A percentile compares a stretch with the other conserved stretches of the same genome.
These are phyloP conservation scores for Nibea albiflora DNA, from an alignment of 2,113 vertebrate species.

Conservation along the genomic window DNA sequence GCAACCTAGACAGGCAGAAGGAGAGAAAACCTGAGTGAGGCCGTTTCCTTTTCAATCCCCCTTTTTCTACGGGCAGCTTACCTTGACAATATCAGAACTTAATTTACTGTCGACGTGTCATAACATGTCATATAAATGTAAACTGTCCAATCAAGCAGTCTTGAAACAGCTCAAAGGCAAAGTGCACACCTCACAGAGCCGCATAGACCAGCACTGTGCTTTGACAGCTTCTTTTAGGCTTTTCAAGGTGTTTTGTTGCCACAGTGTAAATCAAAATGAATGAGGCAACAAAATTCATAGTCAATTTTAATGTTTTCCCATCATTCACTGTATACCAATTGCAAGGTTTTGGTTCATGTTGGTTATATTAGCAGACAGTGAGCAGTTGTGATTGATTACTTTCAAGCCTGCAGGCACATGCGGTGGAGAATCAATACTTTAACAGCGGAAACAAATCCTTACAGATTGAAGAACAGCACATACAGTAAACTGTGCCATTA, in stretches of 20 bases:
- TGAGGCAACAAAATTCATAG: not conserved
- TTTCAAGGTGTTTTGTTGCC: not conserved
- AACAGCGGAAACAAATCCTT: constrained; percentile 24
- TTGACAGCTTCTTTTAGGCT: constrained; percentile 20
- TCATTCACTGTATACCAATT: not conserved
- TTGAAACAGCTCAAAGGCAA: not conserved
- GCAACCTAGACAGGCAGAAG: constrained; percentile 87
- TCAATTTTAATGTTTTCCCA: not conserved
- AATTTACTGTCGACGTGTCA: not conserved
- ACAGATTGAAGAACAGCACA: not conserved
- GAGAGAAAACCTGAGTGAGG: not conserved
- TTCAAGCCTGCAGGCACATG: constrained; percentile 8
- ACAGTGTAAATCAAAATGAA: not conserved
- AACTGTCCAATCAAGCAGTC: not conserved
- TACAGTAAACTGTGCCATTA: constrained; percentile 1
- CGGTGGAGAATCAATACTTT: constrained; percentile 40
- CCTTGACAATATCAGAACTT: not conserved
- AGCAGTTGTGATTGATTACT: constrained; percentile 29
- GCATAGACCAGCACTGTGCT: not conserved
- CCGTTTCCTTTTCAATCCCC: not conserved
- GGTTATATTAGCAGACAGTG: not conserved
- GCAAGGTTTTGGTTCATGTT: not conserved
- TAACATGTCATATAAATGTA: not conserved
- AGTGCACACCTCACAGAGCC: constrained; percentile 14
- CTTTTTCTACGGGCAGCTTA: not conserved